These are phyloP conservation scores for Acanthochromis polyacanthus DNA, from an alignment of 2,113 vertebrate species.

Conservation along the genomic window DNA sequence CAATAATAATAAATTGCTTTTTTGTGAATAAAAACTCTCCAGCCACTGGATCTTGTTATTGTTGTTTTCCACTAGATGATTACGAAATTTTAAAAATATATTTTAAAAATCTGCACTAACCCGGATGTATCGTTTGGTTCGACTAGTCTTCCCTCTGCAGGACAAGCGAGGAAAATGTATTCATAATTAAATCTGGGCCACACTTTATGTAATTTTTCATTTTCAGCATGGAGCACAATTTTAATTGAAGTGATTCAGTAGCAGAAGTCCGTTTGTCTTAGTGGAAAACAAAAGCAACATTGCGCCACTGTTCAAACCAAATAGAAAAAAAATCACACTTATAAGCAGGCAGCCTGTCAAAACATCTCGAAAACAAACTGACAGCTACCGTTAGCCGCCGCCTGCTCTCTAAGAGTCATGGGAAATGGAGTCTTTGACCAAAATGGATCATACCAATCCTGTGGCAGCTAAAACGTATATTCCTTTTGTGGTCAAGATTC, in stretches of 20 bases:
- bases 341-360: background rate
- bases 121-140: background rate
- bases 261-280: background rate
- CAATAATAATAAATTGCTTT: too few relatives aligned
- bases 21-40: too few relatives aligned
- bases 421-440: constrained; percentile 60
- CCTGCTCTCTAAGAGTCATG: background rate
- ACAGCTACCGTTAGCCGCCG: background rate
- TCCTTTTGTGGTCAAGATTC: rapidly evolving
- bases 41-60: too few relatives aligned
- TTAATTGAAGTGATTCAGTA: background rate
- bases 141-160: constrained; percentile 38
- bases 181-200: background rate
- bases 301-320: background rate
- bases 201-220: background rate
- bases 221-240: background rate
- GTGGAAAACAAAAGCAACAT: background rate
- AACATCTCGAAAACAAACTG: background rate
- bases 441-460: constrained; percentile 66
- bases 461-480: background rate
- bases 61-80: too few relatives aligned
- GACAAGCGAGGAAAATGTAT: background rate
- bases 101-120: too few relatives aligned
- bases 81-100: too few relatives aligned
- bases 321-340: background rate